A percentile compares a stretch with the other conserved stretches of the same genome.
These are phyloP conservation scores for Thumatha senex DNA, from an alignment of 2,888 invertebrate species.

Conservation along the genomic window DNA sequence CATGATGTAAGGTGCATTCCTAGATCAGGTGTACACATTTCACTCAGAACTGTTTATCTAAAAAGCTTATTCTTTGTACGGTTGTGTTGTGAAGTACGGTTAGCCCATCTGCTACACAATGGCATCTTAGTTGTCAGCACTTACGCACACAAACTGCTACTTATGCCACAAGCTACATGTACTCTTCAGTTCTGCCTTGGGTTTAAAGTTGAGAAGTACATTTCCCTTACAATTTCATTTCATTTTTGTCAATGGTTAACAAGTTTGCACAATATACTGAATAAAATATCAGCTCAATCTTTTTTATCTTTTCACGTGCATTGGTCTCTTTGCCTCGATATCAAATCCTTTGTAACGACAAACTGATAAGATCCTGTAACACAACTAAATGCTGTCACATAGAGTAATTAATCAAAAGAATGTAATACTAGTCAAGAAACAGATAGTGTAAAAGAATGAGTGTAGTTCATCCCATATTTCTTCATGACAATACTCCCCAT, in stretches of 20 bases:
- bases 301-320: too few relatives aligned
- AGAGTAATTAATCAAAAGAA: background rate
- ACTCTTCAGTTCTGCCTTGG: too few relatives aligned
- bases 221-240: too few relatives aligned
- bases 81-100: constrained; percentile 8
- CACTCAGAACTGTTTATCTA: background rate
- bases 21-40: background rate
- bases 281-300: too few relatives aligned
- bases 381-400: background rate
- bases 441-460: background rate
- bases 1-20: background rate
- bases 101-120: constrained; percentile 8
- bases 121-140: background rate
- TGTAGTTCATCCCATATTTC: too few relatives aligned
- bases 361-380: background rate
- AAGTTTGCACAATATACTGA: too few relatives aligned
- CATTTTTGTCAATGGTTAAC: too few relatives aligned
- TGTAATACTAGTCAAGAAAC: background rate
- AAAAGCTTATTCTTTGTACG: background rate
- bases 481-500: too few relatives aligned
- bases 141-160: too few relatives aligned
- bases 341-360: background rate
- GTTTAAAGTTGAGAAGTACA: too few relatives aligned
- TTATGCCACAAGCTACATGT: too few relatives aligned
- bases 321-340: background rate